These are phyloP conservation scores for Hyperoplus lanceolatus DNA, from an alignment of 2,797 vertebrate species.

Conservation along the genomic window DNA sequence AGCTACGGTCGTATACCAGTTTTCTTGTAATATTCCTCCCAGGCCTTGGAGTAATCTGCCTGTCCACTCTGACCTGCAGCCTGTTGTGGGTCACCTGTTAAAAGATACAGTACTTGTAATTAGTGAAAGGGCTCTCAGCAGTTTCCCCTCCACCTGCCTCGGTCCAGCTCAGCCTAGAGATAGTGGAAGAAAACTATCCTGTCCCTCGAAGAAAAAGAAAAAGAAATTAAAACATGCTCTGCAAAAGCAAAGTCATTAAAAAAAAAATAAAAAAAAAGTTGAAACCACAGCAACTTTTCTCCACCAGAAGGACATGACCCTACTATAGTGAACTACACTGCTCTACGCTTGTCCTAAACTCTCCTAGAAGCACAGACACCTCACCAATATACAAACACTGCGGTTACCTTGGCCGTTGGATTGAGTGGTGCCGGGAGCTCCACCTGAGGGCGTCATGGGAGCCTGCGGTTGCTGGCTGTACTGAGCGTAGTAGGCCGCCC, in stretches of 20 bases:
- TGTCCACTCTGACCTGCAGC: slow-evolving; percentile 98
- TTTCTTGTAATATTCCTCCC: slow-evolving; percentile 99
- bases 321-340: slow-evolving; percentile 50
- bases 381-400: background rate
- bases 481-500: slow-evolving; percentile 99
- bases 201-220: slow-evolving; percentile 52
- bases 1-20: slow-evolving; percentile 92
- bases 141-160: slow-evolving; percentile 79
- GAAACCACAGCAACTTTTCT: slow-evolving; percentile 46
- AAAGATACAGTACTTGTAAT: slow-evolving; percentile 88
- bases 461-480: slow-evolving; percentile 98
- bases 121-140: slow-evolving; percentile 80
- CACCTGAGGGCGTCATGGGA: slow-evolving; percentile 93
- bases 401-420: slow-evolving; percentile 96
- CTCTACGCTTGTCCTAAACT: slow-evolving; percentile 37
- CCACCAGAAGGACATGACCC: slow-evolving; percentile 49
- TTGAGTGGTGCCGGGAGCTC: slow-evolving; percentile 92
- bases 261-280: slow-evolving; percentile 21
- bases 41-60: slow-evolving; percentile 99
- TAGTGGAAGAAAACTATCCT: slow-evolving; percentile 68
- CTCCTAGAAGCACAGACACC: background rate
- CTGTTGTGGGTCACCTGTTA: slow-evolving; percentile 97
- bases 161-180: slow-evolving; percentile 68
- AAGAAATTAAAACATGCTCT: slow-evolving; percentile 29
- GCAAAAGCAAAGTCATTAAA: slow-evolving; percentile 56